A percentile compares a stretch with the other conserved stretches of the same genome.
phyloP scores from a whole-genome alignment of 37 sponge, comb jelly and placozoan species.

The Agelas oroides region DNA sequence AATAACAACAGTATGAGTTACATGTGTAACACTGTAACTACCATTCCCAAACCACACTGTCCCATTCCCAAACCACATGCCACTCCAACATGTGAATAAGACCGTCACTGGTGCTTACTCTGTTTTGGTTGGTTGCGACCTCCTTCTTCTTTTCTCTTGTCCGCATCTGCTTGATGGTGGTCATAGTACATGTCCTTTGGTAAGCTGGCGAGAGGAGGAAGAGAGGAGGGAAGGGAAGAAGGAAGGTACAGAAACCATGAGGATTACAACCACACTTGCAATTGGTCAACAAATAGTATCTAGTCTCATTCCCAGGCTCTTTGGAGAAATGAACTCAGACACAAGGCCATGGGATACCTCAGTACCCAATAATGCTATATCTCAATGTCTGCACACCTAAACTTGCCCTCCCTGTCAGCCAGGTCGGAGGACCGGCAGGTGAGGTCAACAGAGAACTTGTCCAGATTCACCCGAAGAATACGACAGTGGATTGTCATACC shows the following conservation, averaged over 20 bases:
- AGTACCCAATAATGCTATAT: too few species aligned
- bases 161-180: slow-evolving; percentile 63
- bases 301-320: too few species aligned
- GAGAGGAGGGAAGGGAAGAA: background rate
- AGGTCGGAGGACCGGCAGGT: slow-evolving; percentile 93
- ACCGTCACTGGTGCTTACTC: slow-evolving; percentile 58
- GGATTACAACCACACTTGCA: too few species aligned
- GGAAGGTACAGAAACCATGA: too few species aligned
- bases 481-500: slow-evolving; percentile 92
- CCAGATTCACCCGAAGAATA: slow-evolving; percentile 85
- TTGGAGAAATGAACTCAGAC: too few species aligned
- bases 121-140: slow-evolving; percentile 68
- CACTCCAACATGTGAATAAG: too few species aligned
- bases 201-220: slow-evolving; percentile 3
- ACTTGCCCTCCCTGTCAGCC: slow-evolving; percentile 73
- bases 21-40: too few species aligned
- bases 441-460: slow-evolving; percentile 94
- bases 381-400: slow-evolving; percentile 68
- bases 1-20: background rate
- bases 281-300: too few species aligned
- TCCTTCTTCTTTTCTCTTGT: slow-evolving; percentile 70
- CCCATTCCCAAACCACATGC: too few species aligned
- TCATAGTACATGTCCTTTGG: slow-evolving; percentile 94
- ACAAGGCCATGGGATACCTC: too few species aligned
- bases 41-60: too few species aligned